Conservation (phyloP, 1,140 invertebrate genomes). For the Drosophila albomicans region DNA sequence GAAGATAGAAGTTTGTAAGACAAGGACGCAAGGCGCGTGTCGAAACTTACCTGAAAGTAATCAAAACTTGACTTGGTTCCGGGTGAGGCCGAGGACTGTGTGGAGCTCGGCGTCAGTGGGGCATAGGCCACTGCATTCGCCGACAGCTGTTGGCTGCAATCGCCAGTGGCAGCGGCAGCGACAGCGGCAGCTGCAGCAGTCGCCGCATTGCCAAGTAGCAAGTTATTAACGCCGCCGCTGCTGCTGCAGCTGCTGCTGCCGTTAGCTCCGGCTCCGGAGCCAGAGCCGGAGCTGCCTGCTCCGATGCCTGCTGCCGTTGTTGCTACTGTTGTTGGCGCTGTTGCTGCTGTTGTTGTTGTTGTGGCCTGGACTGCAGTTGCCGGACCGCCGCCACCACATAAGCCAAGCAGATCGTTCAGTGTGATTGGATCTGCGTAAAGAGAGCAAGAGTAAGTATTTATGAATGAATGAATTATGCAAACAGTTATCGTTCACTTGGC, state of each 20-base stretch:
- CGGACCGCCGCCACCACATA: conserved; percentile 65
- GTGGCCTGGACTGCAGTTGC: conserved; percentile 39
- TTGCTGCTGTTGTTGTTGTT: conserved; percentile 35
- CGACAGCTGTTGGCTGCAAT: conserved; percentile 68
- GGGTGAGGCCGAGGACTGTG: conserved; percentile 81
- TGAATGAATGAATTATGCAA: conserved; percentile 42
- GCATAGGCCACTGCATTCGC: conserved; percentile 64
- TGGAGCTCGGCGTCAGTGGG: conserved; percentile 81
- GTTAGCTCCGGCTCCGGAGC: conserved; percentile 48
- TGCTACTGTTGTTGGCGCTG: conserved; percentile 38
- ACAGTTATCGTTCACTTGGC: conserved; percentile 71
- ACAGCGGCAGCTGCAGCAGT: conserved; percentile 32
- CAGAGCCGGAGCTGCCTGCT: conserved; percentile 21
- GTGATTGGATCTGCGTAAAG: conserved; percentile 76
- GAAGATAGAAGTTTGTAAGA: conserved; percentile 24
- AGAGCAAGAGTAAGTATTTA: conserved; percentile 22
- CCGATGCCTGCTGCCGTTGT: conserved; percentile 41
- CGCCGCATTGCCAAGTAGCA: conserved; percentile 67
- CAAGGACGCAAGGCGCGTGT: conserved; percentile 2
- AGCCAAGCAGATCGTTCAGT: conserved; percentile 79
- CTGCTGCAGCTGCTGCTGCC: conserved; percentile 68
- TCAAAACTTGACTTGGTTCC: conserved; percentile 80
- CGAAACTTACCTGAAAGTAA: conserved; percentile 78
- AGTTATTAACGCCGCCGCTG: conserved; percentile 56
- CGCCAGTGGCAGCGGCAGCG: conserved; percentile 61